Evolutionary conservation across 2,888 invertebrate species (phyloP).

Genomic region (Eledone cirrhosa): DNA sequence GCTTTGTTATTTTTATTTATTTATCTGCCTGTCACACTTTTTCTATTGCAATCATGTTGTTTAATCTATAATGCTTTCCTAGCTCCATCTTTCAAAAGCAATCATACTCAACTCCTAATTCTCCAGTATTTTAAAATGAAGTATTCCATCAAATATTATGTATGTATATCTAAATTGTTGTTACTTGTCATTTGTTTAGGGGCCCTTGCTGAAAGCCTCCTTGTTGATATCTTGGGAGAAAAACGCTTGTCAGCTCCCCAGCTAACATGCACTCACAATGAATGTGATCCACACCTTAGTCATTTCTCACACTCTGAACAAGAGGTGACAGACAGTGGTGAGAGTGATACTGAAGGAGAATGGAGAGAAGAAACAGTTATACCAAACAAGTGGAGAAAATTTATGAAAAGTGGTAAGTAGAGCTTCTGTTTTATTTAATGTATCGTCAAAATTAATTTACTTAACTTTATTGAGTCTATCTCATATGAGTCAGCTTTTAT

Average conservation of each 20-base stretch:
- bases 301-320: constrained; percentile 39
- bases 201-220: constrained; percentile 44
- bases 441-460: no score
- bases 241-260: constrained; percentile 55
- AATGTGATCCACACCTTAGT: constrained; percentile 39
- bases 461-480: no score
- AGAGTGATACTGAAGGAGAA: constrained; percentile 35
- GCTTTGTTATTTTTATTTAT: no score
- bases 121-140: no score
- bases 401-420: background rate
- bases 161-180: no score
- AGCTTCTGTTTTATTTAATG: background rate
- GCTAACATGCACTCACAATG: constrained; percentile 46
- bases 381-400: background rate
- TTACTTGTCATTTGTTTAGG: constrained; percentile 32
- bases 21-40: no score
- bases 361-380: constrained; percentile 42
- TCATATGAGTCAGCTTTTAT: no score
- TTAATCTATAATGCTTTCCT: no score
- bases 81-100: no score
- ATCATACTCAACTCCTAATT: no score
- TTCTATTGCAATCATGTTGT: no score
- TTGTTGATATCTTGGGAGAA: constrained; percentile 48
- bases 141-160: no score
- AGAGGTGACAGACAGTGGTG: constrained; percentile 42